A percentile compares a stretch with the other conserved stretches of the same genome.
These are phyloP conservation scores for Homarus americanus DNA, from an alignment of 1,140 invertebrate genomes.

Conservation along the genomic window DNA sequence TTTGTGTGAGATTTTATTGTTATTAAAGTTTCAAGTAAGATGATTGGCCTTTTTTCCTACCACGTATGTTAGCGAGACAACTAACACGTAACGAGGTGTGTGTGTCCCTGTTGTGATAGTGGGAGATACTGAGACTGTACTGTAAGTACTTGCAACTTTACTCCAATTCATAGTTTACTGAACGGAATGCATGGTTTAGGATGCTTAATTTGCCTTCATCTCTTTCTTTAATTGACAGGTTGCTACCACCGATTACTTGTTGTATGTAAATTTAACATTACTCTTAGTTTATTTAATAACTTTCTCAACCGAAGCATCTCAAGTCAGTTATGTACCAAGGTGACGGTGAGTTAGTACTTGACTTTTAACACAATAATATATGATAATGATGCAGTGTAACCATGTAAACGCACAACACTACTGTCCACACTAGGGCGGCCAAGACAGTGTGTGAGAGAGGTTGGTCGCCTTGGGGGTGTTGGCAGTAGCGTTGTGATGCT, in stretches of 20 bases:
- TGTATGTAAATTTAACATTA: neutral
- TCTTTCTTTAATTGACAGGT: neutral
- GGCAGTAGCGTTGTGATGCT: neutral
- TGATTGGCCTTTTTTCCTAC: neutral
- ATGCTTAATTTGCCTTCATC: neutral
- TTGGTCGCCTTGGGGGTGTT: neutral
- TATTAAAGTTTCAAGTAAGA: neutral
- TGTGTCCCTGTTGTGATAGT: neutral
- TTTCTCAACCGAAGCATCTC: neutral
- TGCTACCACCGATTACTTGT: neutral
- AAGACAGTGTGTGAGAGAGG: neutral
- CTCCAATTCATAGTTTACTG: neutral
- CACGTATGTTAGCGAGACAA: neutral
- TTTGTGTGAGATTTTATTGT: too few relatives aligned
- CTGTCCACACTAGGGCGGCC: neutral
- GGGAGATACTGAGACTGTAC: neutral
- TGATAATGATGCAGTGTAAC: neutral
- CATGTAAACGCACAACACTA: neutral
- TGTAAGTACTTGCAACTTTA: neutral
- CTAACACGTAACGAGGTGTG: neutral
- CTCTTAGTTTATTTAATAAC: neutral
- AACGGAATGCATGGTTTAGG: neutral
- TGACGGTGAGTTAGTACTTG: constrained; percentile 3
- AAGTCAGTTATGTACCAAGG: neutral
- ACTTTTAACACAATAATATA: neutral